These are phyloP conservation scores for Stenodema calcarata DNA, from an alignment of 2,888 invertebrate genomes.

Conservation along the genomic window DNA sequence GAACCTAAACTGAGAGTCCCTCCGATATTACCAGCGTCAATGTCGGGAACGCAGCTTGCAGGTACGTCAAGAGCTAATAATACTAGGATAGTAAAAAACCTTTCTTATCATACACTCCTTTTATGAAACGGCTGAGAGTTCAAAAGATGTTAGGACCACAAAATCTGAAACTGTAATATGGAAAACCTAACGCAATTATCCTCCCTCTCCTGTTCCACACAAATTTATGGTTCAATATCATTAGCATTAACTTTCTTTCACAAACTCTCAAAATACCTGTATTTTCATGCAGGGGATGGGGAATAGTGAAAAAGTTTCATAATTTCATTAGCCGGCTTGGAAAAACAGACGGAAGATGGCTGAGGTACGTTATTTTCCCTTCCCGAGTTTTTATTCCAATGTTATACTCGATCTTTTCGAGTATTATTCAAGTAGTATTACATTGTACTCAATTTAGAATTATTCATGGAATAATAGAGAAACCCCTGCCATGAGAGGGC, in stretches of 20 bases:
- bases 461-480: too few relatives aligned
- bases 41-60: too few relatives aligned
- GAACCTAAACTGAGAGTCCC: too few relatives aligned
- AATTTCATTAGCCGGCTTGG: neutral
- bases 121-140: neutral
- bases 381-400: neutral
- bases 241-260: neutral
- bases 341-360: neutral
- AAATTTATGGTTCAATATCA: neutral
- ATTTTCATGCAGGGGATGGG: neutral
- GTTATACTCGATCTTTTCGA: neutral
- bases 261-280: neutral
- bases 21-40: too few relatives aligned
- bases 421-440: neutral
- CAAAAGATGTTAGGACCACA: neutral
- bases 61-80: neutral
- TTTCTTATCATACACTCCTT: neutral
- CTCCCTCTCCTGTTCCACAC: neutral
- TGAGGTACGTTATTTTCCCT: neutral
- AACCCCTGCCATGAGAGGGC: too few relatives aligned
- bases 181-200: neutral
- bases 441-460: too few relatives aligned
- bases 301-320: neutral
- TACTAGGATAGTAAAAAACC: neutral
- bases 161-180: neutral